These are phyloP conservation scores for Ovis canadensis DNA, from an alignment of 2,113 vertebrate genomes.

Conservation along the genomic window DNA sequence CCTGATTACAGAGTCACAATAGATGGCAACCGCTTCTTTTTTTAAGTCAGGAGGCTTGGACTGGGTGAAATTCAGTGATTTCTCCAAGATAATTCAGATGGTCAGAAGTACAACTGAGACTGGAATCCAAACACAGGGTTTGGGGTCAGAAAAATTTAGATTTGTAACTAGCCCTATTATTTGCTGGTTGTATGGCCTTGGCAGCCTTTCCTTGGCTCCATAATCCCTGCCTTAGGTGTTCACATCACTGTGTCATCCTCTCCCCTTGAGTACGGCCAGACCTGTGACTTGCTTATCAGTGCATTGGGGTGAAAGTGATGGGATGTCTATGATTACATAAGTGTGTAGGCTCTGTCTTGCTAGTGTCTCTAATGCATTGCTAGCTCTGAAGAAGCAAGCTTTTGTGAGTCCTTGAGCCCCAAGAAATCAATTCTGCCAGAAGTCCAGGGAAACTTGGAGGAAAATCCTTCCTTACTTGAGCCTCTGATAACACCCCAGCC, in stretches of 20 bases:
- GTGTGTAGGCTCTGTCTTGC: neutral
- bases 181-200: neutral
- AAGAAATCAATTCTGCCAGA: neutral
- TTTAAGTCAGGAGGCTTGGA: neutral
- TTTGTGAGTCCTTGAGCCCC: neutral
- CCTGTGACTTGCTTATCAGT: neutral
- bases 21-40: neutral
- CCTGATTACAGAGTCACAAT: neutral
- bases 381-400: neutral
- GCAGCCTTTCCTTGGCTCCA: too few species aligned
- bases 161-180: neutral
- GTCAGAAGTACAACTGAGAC: neutral
- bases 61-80: neutral
- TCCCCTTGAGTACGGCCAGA: neutral
- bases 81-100: neutral
- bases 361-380: neutral
- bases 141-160: neutral
- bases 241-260: neutral
- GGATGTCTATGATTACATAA: fast-evolving
- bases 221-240: neutral
- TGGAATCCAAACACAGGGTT: neutral
- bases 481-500: neutral
- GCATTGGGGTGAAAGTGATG: neutral
- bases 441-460: neutral
- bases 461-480: neutral